phyloP scores from a whole-genome alignment of 2,888 invertebrate species.

The Perdita meconis region DNA sequence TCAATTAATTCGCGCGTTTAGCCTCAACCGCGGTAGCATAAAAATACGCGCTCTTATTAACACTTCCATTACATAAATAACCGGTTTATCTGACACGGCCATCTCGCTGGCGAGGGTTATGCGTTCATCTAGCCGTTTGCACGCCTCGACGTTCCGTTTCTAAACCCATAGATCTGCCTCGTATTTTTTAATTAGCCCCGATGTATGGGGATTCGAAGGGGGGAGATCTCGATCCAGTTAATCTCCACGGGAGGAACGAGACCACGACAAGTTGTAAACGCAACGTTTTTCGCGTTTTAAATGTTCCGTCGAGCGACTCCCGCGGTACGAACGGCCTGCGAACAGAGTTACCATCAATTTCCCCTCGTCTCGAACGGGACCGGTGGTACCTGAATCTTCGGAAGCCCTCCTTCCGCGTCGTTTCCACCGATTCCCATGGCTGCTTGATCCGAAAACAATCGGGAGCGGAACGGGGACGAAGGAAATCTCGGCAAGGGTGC shows the following conservation, averaged over 20 bases:
- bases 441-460: conserved; percentile 68
- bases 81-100: conserved; percentile 28
- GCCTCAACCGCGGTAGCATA: neutral
- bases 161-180: conserved; percentile 1
- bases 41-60: conserved; percentile 29
- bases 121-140: neutral
- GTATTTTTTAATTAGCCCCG: conserved; percentile 11
- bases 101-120: conserved; percentile 16
- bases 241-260: neutral
- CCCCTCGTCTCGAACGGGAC: conserved; percentile 16
- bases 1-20: conserved; percentile 12
- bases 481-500: conserved; percentile 57
- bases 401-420: conserved; percentile 24
- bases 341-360: conserved; percentile 25
- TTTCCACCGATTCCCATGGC: conserved; percentile 66
- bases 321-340: neutral
- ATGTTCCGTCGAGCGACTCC: neutral
- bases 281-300: neutral
- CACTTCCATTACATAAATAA: conserved; percentile 33
- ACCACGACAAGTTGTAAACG: neutral
- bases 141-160: conserved; percentile 18
- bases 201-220: neutral
- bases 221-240: neutral
- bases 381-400: conserved; percentile 34
- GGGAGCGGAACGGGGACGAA: conserved; percentile 50